These are phyloP conservation scores for Mythimna loreyi DNA, from an alignment of 2,888 invertebrate species.

Conservation along the genomic window DNA sequence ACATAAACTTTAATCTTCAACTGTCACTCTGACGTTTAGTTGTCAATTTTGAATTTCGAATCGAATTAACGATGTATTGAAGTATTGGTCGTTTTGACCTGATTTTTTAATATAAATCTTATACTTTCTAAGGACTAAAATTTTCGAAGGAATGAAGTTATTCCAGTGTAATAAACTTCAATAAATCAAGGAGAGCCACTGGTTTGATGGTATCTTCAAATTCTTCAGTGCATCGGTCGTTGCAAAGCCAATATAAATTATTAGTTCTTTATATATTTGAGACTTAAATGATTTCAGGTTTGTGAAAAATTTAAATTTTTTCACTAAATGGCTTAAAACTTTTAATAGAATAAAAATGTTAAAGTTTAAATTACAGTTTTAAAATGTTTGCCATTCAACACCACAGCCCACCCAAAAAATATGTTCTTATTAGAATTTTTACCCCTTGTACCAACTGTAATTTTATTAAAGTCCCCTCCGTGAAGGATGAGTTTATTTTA, in stretches of 20 bases:
- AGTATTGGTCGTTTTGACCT: background rate
- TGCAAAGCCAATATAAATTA: constrained; percentile 37
- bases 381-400: background rate
- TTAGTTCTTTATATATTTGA: constrained; percentile 11
- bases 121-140: constrained; percentile 7
- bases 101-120: background rate
- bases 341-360: no score
- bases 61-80: constrained; percentile 5
- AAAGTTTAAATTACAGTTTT: background rate
- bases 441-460: constrained; percentile 69
- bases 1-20: constrained; percentile 15
- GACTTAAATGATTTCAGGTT: constrained; percentile 5
- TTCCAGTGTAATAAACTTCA: constrained; percentile 21
- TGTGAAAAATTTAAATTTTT: background rate
- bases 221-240: constrained; percentile 33
- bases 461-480: constrained; percentile 82
- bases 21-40: background rate
- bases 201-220: constrained; percentile 54
- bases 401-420: constrained; percentile 27
- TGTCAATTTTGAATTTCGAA: constrained; percentile 35
- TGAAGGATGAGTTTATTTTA: constrained; percentile 82
- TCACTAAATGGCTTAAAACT: background rate
- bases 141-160: constrained; percentile 25
- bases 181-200: constrained; percentile 47
- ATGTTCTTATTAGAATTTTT: constrained; percentile 51